Conservation (phyloP, 1,140 invertebrate genomes). For the Macrotrachela quadricornifera region DNA sequence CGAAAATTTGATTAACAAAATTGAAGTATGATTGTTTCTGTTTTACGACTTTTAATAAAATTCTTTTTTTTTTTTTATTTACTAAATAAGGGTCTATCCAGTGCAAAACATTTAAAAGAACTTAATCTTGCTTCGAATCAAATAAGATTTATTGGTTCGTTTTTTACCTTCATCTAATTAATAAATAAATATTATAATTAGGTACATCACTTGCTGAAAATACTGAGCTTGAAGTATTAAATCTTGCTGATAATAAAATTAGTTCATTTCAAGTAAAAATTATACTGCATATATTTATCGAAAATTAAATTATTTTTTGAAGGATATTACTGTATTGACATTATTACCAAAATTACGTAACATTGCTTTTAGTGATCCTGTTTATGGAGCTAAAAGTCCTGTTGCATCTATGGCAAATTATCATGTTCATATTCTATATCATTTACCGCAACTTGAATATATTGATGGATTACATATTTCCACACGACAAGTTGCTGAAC, state of each 20-base stretch:
- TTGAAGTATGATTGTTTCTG: constrained; percentile 15
- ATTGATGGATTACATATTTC: constrained; percentile 23
- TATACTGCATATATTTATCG: background rate
- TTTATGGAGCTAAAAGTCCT: constrained; percentile 17
- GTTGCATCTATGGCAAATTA: constrained; percentile 26
- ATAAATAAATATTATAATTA: constrained; percentile 6
- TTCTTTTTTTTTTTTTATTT: background rate
- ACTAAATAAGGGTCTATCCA: constrained; percentile 17
- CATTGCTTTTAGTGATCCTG: constrained; percentile 23
- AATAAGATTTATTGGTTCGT: constrained; percentile 24
- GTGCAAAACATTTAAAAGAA: constrained; percentile 17
- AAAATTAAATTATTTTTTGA: background rate
- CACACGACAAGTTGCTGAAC: constrained; percentile 18
- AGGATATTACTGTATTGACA: constrained; percentile 25
- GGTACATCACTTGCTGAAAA: constrained; percentile 20
- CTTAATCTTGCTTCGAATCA: constrained; percentile 27
- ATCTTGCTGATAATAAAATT: constrained; percentile 25
- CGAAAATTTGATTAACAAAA: constrained; percentile 18
- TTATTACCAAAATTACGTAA: constrained; percentile 15
- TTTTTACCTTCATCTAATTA: background rate
- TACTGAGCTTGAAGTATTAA: constrained; percentile 18
- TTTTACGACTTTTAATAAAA: background rate
- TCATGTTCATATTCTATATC: constrained; percentile 24
- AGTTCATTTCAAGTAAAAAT: constrained; percentile 20
- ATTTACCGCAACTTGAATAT: constrained; percentile 19